Evolutionary conservation across 2,888 invertebrate species (phyloP).

Genomic region (Stomorhina lunata): DNA sequence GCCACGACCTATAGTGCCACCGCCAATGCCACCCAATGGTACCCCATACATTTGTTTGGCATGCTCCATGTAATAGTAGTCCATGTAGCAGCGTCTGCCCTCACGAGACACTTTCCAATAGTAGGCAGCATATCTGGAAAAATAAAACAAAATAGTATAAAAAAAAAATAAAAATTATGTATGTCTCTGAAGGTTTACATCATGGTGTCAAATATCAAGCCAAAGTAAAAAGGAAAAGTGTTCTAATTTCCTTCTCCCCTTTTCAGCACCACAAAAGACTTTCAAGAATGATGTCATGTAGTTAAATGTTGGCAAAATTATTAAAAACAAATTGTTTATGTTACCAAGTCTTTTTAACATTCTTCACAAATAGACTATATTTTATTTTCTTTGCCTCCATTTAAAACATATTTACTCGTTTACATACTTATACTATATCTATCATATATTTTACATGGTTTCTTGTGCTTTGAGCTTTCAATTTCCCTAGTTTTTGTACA

Average conservation of each 20-base stretch:
- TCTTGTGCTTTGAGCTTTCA: constrained; percentile 1
- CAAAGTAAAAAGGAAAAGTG: not conserved
- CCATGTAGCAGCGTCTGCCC: constrained; percentile 88
- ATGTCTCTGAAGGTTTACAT: too few species aligned
- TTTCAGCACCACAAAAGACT: not conserved
- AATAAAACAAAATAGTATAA: constrained; percentile 17
- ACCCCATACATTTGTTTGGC: constrained; percentile 94
- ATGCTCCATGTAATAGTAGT: constrained; percentile 85
- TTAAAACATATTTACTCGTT: too few species aligned
- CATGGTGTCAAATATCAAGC: constrained; percentile 3
- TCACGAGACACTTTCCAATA: constrained; percentile 84
- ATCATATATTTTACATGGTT: not conserved
- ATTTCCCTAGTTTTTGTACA: constrained; percentile 19
- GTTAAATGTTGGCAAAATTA: too few species aligned
- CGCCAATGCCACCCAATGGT: constrained; percentile 90
- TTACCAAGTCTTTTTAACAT: constrained; percentile 5
- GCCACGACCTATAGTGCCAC: constrained; percentile 89
- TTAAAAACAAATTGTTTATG: too few species aligned
- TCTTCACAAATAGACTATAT: too few species aligned
- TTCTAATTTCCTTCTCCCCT: not conserved
- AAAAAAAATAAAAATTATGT: constrained; percentile 70
- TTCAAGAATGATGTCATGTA: constrained; percentile 17
- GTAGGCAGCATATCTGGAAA: constrained; percentile 85
- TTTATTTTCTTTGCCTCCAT: too few species aligned
- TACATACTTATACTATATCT: too few species aligned